Evolutionary conservation across 2,888 invertebrate species (phyloP).

Genomic region (Cataglyphis albicans): DNA sequence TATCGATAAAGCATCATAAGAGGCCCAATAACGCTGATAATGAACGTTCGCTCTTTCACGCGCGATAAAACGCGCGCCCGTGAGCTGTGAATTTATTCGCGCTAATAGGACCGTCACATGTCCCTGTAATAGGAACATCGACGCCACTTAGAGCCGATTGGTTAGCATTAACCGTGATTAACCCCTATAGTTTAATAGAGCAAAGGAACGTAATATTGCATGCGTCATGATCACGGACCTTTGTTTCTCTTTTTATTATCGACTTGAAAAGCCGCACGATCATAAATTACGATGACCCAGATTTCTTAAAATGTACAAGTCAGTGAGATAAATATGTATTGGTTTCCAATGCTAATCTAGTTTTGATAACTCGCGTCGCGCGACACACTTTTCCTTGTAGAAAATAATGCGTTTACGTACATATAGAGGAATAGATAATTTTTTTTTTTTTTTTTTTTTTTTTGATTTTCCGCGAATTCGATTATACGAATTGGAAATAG

Average conservation of each 20-base stretch:
- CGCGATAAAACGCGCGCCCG: slow-evolving; percentile 24
- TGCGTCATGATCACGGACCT: not conserved
- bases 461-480: too few relatives aligned
- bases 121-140: slow-evolving; percentile 29
- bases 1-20: slow-evolving; percentile 36
- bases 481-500: not conserved
- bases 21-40: slow-evolving; percentile 36
- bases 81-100: slow-evolving; percentile 28
- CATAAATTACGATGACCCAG: slow-evolving; percentile 37
- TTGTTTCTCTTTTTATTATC: slow-evolving; percentile 2
- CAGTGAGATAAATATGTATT: slow-evolving; percentile 42
- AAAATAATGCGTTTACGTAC: not conserved
- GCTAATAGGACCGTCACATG: slow-evolving; percentile 19
- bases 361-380: slow-evolving; percentile 25
- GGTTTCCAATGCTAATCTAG: slow-evolving; percentile 34
- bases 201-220: slow-evolving; percentile 5
- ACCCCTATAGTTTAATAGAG: slow-evolving; percentile 12
- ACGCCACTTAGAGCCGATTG: slow-evolving; percentile 38
- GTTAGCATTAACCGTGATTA: slow-evolving; percentile 38
- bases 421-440: not conserved
- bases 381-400: slow-evolving; percentile 8
- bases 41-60: slow-evolving; percentile 23
- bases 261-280: not conserved
- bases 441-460: not conserved
- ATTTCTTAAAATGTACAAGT: slow-evolving; percentile 25